phyloP scores from a whole-genome alignment of 2,113 vertebrate species.

The Bujurquina vittata region DNA sequence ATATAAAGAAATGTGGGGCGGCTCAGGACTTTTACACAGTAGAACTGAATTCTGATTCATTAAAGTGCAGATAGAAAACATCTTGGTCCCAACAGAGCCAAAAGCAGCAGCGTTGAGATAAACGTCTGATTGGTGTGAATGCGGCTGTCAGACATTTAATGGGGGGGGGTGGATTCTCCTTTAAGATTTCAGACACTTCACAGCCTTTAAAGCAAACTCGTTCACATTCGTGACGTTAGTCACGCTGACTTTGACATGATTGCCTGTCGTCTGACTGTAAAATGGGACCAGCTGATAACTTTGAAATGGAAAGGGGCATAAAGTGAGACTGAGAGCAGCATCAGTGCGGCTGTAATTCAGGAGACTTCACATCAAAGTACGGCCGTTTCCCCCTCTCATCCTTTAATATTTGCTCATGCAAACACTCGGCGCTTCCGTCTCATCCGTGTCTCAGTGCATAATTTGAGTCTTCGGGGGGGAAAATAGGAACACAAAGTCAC shows the following conservation, averaged over 20 bases:
- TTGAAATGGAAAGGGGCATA: constrained; percentile 27
- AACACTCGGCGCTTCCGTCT: not conserved
- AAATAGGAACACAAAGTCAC: not conserved
- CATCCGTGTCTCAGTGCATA: not conserved
- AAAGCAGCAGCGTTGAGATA: too few relatives aligned
- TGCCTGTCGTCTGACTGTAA: constrained; percentile 23
- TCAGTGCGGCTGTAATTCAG: constrained; percentile 5
- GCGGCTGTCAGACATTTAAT: not conserved
- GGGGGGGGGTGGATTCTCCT: not conserved
- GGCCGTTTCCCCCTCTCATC: not conserved
- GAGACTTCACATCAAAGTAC: constrained; percentile 22
- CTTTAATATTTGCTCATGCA: not conserved
- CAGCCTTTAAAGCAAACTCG: not conserved
- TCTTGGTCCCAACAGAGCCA: too few relatives aligned
- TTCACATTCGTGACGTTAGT: constrained; percentile 13
- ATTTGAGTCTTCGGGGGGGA: not conserved
- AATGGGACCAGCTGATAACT: constrained; percentile 9
- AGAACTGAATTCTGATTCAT: too few relatives aligned
- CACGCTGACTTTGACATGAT: constrained; percentile 33
- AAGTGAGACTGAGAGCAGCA: constrained; percentile 18
- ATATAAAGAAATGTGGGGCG: not conserved
- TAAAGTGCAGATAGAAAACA: too few relatives aligned
- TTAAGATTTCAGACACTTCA: not conserved
- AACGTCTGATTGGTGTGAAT: too few relatives aligned
- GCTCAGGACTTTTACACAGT: too few relatives aligned